Conservation (phyloP, 2,797 vertebrate genomes). For the Enoplosus armatus region DNA sequence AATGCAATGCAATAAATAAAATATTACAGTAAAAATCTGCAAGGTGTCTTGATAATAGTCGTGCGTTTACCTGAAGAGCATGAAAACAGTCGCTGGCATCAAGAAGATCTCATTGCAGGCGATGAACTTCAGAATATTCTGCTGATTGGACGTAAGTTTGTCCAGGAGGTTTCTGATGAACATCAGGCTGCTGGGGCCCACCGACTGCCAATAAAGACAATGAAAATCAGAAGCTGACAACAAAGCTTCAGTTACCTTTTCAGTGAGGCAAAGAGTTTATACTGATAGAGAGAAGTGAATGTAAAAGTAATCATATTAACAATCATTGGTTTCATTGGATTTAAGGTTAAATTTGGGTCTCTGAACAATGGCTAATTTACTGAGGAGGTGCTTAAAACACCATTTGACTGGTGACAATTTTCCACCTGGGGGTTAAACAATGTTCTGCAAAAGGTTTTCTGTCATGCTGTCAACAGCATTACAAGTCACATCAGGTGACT, state of each 20-base stretch:
- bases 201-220: conserved; percentile 79
- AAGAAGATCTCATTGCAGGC: conserved; percentile 99
- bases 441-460: conserved; percentile 4
- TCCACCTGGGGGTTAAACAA: conserved; percentile 8
- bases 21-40: neutral
- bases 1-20: neutral
- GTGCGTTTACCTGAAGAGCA: conserved; percentile 90
- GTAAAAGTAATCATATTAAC: conserved; percentile 2
- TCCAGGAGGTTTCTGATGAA: conserved; percentile 93
- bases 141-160: conserved; percentile 95
- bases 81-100: conserved; percentile 98
- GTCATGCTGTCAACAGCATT: conserved; percentile 4
- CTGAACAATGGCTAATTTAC: conserved; percentile 17
- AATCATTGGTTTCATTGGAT: conserved; percentile 13
- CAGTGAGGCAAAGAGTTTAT: neutral
- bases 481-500: neutral
- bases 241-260: neutral
- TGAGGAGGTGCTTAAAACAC: conserved; percentile 39
- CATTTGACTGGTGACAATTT: conserved; percentile 28
- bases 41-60: too few relatives aligned
- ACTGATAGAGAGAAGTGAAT: neutral
- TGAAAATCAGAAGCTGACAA: conserved; percentile 16
- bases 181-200: conserved; percentile 91
- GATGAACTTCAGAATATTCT: conserved; percentile 98
- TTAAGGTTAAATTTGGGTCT: conserved; percentile 1